Evolutionary conservation across 2,113 vertebrate genomes (phyloP).

Genomic region (Microcebus tavaratra): DNA sequence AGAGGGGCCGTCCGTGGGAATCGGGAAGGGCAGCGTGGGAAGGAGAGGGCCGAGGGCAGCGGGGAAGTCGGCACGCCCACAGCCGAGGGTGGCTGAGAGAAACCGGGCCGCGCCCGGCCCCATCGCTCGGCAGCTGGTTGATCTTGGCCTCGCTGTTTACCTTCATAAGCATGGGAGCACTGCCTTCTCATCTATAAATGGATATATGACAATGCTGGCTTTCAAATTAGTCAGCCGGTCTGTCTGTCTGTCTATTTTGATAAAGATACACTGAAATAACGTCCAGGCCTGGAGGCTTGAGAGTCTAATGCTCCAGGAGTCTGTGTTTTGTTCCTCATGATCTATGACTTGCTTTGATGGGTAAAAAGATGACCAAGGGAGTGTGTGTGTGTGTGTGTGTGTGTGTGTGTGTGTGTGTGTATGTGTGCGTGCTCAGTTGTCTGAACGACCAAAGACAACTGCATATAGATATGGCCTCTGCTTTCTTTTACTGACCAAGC

Average conservation of each 20-base stretch:
- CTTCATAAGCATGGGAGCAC: background rate
- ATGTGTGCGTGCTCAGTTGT: background rate
- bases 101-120: background rate
- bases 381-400: background rate
- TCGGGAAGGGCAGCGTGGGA: accelerated
- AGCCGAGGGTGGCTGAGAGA: too few relatives aligned
- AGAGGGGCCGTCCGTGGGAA: background rate
- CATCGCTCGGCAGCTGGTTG: background rate
- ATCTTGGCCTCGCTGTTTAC: background rate
- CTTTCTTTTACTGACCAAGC: background rate
- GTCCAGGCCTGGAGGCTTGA: background rate
- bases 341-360: background rate
- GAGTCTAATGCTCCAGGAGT: background rate
- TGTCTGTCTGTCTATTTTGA: background rate
- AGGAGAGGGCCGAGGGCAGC: background rate
- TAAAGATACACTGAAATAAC: background rate
- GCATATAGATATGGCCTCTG: background rate
- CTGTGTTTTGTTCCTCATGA: background rate
- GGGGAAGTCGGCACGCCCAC: too few relatives aligned
- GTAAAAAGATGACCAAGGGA: background rate
- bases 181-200: background rate
- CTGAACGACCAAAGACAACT: background rate
- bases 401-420: background rate
- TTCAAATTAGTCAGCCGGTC: background rate
- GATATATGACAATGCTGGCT: background rate